Evolutionary conservation across 2,888 invertebrate species (phyloP).

Genomic region (Fissipunctia ypsillon): DNA sequence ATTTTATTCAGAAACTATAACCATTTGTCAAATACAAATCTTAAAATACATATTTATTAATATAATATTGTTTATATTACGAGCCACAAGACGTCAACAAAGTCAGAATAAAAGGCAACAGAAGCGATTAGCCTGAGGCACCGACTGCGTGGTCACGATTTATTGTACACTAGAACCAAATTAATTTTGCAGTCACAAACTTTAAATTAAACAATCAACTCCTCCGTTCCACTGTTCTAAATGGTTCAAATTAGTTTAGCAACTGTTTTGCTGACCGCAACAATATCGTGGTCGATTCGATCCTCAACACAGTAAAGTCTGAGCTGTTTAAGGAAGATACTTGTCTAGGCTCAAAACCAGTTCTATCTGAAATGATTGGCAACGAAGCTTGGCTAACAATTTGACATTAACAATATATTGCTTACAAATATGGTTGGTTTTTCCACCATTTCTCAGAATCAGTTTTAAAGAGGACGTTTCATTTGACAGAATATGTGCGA

Average conservation of each 20-base stretch:
- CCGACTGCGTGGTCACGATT: constrained; percentile 86
- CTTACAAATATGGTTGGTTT: not conserved
- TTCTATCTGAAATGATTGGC: constrained; percentile 75
- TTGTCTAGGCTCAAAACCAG: constrained; percentile 80
- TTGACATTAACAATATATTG: constrained; percentile 40
- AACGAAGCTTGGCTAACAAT: constrained; percentile 43
- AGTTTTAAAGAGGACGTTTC: not conserved
- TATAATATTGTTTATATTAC: constrained; percentile 56
- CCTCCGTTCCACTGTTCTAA: constrained; percentile 62
- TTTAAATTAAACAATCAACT: constrained; percentile 69
- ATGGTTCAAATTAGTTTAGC: constrained; percentile 69
- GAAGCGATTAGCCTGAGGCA: constrained; percentile 87
- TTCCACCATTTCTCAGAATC: constrained; percentile 1
- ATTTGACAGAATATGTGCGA: constrained; percentile 1
- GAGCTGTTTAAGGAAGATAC: constrained; percentile 85
- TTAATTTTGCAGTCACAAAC: constrained; percentile 72
- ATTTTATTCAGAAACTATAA: constrained; percentile 35
- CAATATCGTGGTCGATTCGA: constrained; percentile 64
- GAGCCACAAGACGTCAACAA: constrained; percentile 68
- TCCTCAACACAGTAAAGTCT: constrained; percentile 75
- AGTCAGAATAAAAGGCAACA: constrained; percentile 82
- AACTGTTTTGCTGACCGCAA: constrained; percentile 58
- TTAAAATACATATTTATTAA: constrained; percentile 35
- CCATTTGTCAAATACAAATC: constrained; percentile 44
- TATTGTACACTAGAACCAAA: constrained; percentile 78